These are phyloP conservation scores for Podocnemis expansa DNA, from an alignment of 2,113 vertebrate species.

Conservation along the genomic window DNA sequence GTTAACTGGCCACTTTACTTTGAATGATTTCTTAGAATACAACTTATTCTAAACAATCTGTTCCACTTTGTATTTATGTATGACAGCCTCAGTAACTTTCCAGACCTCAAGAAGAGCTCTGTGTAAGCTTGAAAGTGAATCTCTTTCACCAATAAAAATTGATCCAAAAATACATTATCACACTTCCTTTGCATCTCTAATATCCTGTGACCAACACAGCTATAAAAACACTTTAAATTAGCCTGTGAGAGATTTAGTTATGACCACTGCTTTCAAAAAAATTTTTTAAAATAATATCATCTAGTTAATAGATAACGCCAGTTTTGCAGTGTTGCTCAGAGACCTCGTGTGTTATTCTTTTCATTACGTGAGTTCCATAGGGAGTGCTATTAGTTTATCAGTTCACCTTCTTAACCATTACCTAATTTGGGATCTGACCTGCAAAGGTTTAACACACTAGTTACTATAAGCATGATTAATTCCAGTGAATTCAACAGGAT, in stretches of 20 bases:
- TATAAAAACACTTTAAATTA: too few relatives aligned
- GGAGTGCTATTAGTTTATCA: not conserved
- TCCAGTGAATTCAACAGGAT: fast-evolving
- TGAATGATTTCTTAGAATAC: too few relatives aligned
- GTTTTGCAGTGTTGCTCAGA: not conserved
- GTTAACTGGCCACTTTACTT: too few relatives aligned
- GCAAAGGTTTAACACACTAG: fast-evolving
- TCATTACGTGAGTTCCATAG: fast-evolving
- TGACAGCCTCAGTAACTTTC: too few relatives aligned
- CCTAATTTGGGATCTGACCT: not conserved
- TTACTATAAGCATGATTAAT: fast-evolving
- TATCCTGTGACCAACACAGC: too few relatives aligned
- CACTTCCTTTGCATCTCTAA: too few relatives aligned
- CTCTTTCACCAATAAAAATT: too few relatives aligned
- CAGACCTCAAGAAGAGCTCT: too few relatives aligned
- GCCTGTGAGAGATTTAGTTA: not conserved
- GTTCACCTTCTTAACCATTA: fast-evolving
- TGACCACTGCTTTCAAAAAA: not conserved
- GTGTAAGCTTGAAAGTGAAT: too few relatives aligned
- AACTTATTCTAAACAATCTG: too few relatives aligned
- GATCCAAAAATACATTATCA: too few relatives aligned
- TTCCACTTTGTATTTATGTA: too few relatives aligned
- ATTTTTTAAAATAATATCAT: not conserved
- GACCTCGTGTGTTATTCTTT: not conserved
- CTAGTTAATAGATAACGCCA: not conserved